phyloP scores from a whole-genome alignment of 2,113 vertebrate genomes.

The Prunella fulvescens region DNA sequence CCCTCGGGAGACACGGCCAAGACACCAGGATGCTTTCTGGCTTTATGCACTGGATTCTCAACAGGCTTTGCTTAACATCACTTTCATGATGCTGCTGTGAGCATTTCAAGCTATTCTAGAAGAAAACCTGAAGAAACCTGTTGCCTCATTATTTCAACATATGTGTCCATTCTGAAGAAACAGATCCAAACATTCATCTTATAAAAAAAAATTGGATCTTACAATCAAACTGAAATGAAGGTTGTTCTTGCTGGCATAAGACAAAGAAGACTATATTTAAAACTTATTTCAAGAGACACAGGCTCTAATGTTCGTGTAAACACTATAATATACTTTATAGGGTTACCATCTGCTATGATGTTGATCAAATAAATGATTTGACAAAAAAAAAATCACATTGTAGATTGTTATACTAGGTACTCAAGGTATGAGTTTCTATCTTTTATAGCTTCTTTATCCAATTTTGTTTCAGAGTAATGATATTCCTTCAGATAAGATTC shows the following conservation, averaged over 20 bases:
- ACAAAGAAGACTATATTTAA: conserved; percentile 6
- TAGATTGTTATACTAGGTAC: conserved; percentile 65
- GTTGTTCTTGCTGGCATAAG: conserved; percentile 5
- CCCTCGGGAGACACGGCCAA: accelerated
- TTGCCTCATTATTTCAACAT: not conserved
- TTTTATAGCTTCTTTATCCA: conserved; percentile 75
- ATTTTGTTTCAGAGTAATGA: conserved; percentile 79
- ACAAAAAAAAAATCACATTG: conserved; percentile 74
- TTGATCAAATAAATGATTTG: conserved; percentile 81
- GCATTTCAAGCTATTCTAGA: not conserved
- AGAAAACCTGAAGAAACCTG: not conserved
- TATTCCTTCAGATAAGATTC: conserved; percentile 70
- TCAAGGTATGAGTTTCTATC: conserved; percentile 74
- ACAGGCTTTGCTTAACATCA: not conserved
- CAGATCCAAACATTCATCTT: not conserved
- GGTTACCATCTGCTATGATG: conserved; percentile 82
- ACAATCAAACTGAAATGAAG: conserved; percentile 31
- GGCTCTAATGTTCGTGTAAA: conserved; percentile 35
- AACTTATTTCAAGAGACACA: conserved; percentile 50
- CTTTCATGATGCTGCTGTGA: not conserved
- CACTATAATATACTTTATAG: conserved; percentile 63
- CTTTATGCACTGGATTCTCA: not conserved
- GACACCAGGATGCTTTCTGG: not conserved
- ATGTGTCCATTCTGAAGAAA: not conserved
- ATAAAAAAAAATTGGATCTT: conserved; percentile 8